Conservation (phyloP, 2,797 vertebrate species). For the Psittacula echo region DNA sequence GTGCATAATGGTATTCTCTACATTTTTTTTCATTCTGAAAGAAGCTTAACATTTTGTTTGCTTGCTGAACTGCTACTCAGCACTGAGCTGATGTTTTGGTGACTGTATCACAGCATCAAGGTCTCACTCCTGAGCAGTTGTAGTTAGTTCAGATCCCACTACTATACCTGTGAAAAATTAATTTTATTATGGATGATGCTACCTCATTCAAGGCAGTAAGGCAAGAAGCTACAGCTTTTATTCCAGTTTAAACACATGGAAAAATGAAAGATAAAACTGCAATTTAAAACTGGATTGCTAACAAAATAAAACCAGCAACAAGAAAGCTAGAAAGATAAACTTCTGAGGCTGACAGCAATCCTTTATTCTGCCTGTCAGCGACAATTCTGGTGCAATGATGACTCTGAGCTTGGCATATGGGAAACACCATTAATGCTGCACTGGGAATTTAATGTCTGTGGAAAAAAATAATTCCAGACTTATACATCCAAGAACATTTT, state of each 20-base stretch:
- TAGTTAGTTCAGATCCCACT: background rate
- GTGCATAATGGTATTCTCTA: background rate
- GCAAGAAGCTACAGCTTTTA: constrained; percentile 3
- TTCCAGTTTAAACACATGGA: background rate
- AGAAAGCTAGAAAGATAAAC: background rate
- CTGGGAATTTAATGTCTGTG: constrained; percentile 8
- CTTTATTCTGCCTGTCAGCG: constrained; percentile 9
- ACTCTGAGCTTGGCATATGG: background rate
- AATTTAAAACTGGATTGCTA: background rate
- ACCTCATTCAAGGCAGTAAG: background rate
- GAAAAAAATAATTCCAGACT: background rate
- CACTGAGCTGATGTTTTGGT: background rate
- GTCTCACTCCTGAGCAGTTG: background rate
- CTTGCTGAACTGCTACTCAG: background rate
- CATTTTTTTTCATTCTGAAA: background rate
- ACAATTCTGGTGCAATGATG: background rate
- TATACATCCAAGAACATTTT: constrained; percentile 19
- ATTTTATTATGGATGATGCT: background rate
- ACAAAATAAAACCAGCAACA: background rate
- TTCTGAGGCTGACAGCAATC: background rate
- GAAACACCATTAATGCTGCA: background rate
- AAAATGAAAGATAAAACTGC: constrained; percentile 5
- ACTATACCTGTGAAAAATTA: background rate
- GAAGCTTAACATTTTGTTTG: background rate
- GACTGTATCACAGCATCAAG: background rate